A percentile compares a stretch with the other conserved stretches of the same genome.
phyloP scores from a whole-genome alignment of 2,797 vertebrate species.

The Cephalopachus bancanus region DNA sequence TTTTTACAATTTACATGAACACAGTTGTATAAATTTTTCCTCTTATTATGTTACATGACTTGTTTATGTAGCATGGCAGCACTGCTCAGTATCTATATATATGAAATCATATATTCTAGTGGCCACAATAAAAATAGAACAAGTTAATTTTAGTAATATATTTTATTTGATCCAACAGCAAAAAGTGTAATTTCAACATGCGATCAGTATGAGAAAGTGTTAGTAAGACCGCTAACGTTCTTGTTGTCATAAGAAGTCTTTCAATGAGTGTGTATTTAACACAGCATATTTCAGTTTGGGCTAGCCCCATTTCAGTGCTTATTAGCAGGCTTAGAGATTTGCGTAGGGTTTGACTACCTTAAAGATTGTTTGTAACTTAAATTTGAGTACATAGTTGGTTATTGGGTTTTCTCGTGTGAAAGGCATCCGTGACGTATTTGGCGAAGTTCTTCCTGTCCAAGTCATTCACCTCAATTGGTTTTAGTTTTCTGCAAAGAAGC shows the following conservation, averaged over 20 bases:
- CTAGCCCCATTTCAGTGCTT: background rate
- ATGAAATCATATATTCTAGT: background rate
- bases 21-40: background rate
- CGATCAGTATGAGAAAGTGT: background rate
- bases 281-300: background rate
- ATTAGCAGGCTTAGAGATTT: background rate
- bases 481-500: background rate
- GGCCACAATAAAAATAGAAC: background rate
- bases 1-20: background rate
- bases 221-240: background rate
- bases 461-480: background rate
- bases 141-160: background rate
- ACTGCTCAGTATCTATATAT: background rate
- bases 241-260: background rate
- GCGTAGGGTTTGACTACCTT: background rate
- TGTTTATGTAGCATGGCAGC: background rate
- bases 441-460: background rate
- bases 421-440: background rate
- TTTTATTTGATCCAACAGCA: background rate
- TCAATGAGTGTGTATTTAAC: background rate
- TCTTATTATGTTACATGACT: background rate
- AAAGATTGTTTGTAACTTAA: background rate
- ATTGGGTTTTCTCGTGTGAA: background rate
- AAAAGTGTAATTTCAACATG: background rate
- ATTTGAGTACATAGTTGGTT: background rate